phyloP scores from a whole-genome alignment of 2,113 vertebrate species.

The Onychorhynchus coronatus region DNA sequence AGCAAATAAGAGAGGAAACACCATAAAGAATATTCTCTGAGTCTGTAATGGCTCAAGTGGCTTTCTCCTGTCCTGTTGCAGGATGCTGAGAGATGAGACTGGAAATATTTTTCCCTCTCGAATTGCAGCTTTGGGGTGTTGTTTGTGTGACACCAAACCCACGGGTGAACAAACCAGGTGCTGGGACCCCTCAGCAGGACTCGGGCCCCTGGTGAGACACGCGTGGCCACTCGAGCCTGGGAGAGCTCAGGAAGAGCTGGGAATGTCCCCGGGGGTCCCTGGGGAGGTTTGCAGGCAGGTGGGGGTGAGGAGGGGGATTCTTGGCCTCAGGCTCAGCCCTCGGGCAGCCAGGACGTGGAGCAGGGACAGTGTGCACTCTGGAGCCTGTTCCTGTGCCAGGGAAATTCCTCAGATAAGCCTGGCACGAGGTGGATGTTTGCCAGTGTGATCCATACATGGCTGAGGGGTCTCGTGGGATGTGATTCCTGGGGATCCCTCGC shows the following conservation, averaged over 20 bases:
- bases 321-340: background rate
- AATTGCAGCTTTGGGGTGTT: accelerated
- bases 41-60: background rate
- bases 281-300: background rate
- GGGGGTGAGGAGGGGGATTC: background rate
- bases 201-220: accelerated
- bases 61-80: background rate
- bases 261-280: accelerated
- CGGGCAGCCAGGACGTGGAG: background rate
- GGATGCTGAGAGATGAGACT: background rate
- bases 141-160: accelerated
- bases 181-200: background rate
- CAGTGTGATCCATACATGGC: background rate
- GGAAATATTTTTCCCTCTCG: background rate
- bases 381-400: background rate
- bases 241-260: background rate
- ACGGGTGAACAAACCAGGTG: background rate
- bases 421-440: background rate
- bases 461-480: background rate
- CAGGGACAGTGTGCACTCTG: no score
- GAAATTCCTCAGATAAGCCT: background rate
- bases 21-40: background rate
- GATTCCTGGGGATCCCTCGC: accelerated
- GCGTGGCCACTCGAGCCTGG: background rate
- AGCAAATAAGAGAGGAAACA: background rate